Percentiles rank a stretch among this genome's conserved stretches.
Conservation (phyloP, 2,113 vertebrate species). For the Plectropomus leopardus region DNA sequence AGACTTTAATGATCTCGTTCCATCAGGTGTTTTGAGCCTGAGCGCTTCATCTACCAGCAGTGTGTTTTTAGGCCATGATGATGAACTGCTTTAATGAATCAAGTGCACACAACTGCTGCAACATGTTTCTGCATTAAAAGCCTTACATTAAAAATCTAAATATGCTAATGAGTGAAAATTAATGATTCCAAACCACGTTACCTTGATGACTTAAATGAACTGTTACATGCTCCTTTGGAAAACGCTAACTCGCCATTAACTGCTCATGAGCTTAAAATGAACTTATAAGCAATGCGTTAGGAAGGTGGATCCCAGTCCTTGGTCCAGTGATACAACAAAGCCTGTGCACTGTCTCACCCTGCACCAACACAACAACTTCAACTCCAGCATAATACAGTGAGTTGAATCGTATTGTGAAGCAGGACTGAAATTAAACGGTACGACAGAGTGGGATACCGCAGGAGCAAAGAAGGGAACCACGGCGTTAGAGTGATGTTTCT, state of each 20-base stretch:
- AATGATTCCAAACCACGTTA: conserved; percentile 57
- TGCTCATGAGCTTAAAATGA: conserved; percentile 57
- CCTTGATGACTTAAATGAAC: conserved; percentile 47
- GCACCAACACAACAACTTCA: background rate
- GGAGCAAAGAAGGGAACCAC: conserved; percentile 69
- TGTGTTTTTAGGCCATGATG: conserved; percentile 48
- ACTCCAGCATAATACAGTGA: background rate
- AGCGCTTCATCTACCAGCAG: conserved; percentile 19
- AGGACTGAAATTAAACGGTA: background rate
- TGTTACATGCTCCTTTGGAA: conserved; percentile 47
- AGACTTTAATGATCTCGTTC: background rate
- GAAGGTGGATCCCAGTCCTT: conserved; percentile 59
- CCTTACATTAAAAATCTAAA: conserved; percentile 2
- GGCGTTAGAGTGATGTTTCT: conserved; percentile 58
- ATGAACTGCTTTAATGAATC: conserved; percentile 59
- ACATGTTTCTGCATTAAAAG: background rate
- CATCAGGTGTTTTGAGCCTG: conserved; percentile 76
- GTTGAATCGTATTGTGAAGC: background rate
- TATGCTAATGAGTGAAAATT: conserved; percentile 45
- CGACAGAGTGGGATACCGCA: background rate
- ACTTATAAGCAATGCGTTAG: conserved; percentile 71
- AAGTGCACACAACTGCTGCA: conserved; percentile 24
- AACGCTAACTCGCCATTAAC: conserved; percentile 25
- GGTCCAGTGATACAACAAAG: conserved; percentile 49
- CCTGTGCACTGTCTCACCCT: background rate